Conservation (phyloP, 2,797 vertebrate genomes). For the Lindbergichthys nudifrons region DNA sequence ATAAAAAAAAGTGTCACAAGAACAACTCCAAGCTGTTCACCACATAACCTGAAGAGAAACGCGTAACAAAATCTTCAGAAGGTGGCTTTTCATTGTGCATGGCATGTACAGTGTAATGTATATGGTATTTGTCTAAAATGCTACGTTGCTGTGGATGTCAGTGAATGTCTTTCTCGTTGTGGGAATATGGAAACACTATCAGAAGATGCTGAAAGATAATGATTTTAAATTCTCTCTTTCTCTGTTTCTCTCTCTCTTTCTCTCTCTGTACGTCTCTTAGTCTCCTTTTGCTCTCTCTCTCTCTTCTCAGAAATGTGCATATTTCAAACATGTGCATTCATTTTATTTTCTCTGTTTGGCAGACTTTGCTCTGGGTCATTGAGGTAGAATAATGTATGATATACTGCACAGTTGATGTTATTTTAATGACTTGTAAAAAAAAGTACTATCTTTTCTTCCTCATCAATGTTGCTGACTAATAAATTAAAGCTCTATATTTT, state of each 20-base stretch:
- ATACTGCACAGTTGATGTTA: constrained; percentile 85
- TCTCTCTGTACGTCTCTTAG: constrained; percentile 10
- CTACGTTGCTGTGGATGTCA: constrained; percentile 82
- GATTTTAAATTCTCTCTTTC: constrained; percentile 50
- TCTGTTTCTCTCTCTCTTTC: constrained; percentile 10
- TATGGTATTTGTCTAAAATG: constrained; percentile 81
- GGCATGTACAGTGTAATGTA: constrained; percentile 86
- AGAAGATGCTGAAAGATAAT: constrained; percentile 52
- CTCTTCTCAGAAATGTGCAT: constrained; percentile 49
- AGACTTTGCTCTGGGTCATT: constrained; percentile 68
- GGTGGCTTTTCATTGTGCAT: constrained; percentile 85
- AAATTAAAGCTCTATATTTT: constrained; percentile 91
- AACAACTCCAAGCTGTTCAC: constrained; percentile 60
- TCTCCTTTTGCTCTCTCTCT: constrained; percentile 8
- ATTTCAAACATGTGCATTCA: constrained; percentile 69
- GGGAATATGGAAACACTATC: constrained; percentile 72
- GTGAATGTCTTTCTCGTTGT: constrained; percentile 81
- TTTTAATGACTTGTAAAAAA: constrained; percentile 84
- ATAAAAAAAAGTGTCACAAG: constrained; percentile 31
- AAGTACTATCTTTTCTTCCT: constrained; percentile 80
- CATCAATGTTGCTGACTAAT: constrained; percentile 88
- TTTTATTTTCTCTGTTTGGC: constrained; percentile 73
- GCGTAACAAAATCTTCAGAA: constrained; percentile 68
- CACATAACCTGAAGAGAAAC: constrained; percentile 64
- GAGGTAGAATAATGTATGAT: constrained; percentile 79